Evolutionary conservation across 2,797 vertebrate species (phyloP).

Genomic region (Aldrovandia affinis): DNA sequence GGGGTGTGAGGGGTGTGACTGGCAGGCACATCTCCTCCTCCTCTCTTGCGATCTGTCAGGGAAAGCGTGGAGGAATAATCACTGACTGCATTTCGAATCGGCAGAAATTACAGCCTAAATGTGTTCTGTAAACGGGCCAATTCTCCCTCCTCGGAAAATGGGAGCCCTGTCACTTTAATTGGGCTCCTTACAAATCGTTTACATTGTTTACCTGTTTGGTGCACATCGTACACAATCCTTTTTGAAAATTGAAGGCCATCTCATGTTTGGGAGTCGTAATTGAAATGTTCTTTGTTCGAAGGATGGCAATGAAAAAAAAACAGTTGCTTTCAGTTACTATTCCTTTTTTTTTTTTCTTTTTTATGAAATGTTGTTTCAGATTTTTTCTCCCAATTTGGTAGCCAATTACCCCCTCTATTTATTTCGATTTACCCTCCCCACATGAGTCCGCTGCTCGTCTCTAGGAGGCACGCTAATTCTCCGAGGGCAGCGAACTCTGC

Average conservation of each 20-base stretch:
- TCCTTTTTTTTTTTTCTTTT: no score
- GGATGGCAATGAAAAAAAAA: no score
- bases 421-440: no score
- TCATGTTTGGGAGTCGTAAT: no score
- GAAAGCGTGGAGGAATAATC: slow-evolving; percentile 23
- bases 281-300: no score
- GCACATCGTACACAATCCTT: background rate
- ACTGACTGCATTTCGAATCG: slow-evolving; percentile 16
- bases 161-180: background rate
- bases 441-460: no score
- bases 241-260: background rate
- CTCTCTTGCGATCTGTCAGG: background rate
- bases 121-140: slow-evolving; percentile 4
- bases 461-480: no score
- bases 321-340: no score
- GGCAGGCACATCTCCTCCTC: background rate
- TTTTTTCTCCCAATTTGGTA: no score
- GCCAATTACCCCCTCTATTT: no score
- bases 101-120: slow-evolving; percentile 15
- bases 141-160: background rate
- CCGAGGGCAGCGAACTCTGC: no score
- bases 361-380: no score
- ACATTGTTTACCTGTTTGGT: background rate
- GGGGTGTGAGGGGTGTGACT: background rate
- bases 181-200: background rate